Evolutionary conservation across 1,140 invertebrate species (phyloP).

Genomic region (Apis florea): DNA sequence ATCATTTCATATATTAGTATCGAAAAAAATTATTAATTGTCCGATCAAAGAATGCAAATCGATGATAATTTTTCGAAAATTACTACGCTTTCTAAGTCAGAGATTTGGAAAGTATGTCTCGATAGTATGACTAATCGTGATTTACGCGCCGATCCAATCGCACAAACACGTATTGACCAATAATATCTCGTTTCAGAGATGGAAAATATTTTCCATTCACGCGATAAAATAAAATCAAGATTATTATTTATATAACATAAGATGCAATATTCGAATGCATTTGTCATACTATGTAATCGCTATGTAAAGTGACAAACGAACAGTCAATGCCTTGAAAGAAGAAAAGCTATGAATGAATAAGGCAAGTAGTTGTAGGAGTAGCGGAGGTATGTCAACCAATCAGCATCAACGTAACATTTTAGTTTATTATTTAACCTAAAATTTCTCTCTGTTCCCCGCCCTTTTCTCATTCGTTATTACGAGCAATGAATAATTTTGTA

Average conservation of each 20-base stretch:
- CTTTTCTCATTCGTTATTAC: too few relatives aligned
- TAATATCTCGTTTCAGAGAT: not conserved
- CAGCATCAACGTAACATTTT: slow-evolving; percentile 12
- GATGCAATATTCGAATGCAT: not conserved
- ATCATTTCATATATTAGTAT: too few relatives aligned
- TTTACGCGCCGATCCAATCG: slow-evolving; percentile 25
- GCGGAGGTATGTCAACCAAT: slow-evolving; percentile 18
- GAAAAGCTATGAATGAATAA: slow-evolving; percentile 11
- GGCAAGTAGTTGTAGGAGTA: slow-evolving; percentile 16
- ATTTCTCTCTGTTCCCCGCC: not conserved
- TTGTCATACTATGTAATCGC: not conserved
- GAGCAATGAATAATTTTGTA: not conserved
- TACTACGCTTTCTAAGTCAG: not conserved
- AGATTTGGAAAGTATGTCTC: not conserved
- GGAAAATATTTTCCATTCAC: slow-evolving; percentile 12
- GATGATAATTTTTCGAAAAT: slow-evolving; percentile 2
- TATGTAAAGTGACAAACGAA: not conserved
- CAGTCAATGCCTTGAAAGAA: not conserved
- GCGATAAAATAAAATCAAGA: not conserved
- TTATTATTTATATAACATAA: not conserved
- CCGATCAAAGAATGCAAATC: not conserved
- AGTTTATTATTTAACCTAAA: too few relatives aligned
- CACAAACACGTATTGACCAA: slow-evolving; percentile 2
- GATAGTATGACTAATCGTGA: slow-evolving; percentile 33
- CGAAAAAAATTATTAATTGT: not conserved